Base-by-base conservation (phyloP, 2,888 invertebrate genomes). In the Alcis repandata region DNA sequence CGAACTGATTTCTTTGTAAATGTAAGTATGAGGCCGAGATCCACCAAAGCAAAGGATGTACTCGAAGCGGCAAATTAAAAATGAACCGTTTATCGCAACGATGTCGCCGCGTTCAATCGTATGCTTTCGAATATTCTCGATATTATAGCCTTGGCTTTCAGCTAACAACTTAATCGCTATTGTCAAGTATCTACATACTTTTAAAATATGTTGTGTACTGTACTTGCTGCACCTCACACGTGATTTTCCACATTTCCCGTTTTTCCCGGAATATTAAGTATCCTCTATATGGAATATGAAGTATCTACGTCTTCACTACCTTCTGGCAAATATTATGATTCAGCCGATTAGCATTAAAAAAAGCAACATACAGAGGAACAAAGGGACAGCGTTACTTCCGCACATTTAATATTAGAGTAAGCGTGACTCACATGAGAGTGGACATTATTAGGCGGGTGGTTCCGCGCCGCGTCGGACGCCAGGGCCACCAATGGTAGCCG, bases 381-480 rank as follows among this genome's bases (percentile, higher is more conserved):
- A 27, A n/a, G 13, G n/a, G n/a, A n/a, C 13, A 45, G 13, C 6
- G 4, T 32, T 4, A 20, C 48, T 15, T 11, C 10, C 17, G 11
- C 15, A 19, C 9, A 17, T 15, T 4, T 41, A 10, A 11, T 20
- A 10, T 8, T 7, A 0, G 22, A 13, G 8, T 40, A 22, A 38
- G 4, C 32, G 7, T 41, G 69, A 90, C 93, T 91, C 84, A 93
- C 93, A 84, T 92, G 91, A 79, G 92, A 89, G 86, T 91, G 92
- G 84, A 92, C 92, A 75, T 90, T 92, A 86, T 89, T 90, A 83
- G 92, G 86, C 78, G 92, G 88, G 84, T 91, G 91, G 79, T 87
- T 91, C 72, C 92, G 89, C 73, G 87, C 81, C 57, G 90, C 79
- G 78, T 92, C 92, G 71, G 88, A 86, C 67, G 90, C 85, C 78